phyloP scores from a whole-genome alignment of 2,797 vertebrate genomes.

The Artibeus lituratus region DNA sequence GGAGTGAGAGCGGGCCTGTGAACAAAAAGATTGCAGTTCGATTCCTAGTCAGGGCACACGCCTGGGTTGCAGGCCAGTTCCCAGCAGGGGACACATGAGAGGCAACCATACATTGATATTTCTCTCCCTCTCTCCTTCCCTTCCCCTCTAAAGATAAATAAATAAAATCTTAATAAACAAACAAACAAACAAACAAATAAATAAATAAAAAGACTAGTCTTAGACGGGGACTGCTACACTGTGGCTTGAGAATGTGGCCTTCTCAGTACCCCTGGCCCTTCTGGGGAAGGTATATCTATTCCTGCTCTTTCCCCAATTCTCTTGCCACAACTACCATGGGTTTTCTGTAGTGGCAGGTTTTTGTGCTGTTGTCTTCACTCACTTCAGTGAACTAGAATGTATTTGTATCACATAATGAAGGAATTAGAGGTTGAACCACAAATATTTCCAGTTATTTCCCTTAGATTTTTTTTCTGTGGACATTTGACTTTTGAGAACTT shows the following conservation, averaged over 20 bases:
- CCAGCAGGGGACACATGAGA: too few species aligned
- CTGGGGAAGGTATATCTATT: neutral
- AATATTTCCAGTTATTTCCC: neutral
- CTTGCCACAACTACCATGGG: neutral
- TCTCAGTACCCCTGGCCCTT: neutral
- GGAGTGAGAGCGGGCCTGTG: too few species aligned
- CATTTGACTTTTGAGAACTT: neutral
- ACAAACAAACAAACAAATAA: too few species aligned
- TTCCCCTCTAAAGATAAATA: too few species aligned
- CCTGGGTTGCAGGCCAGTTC: too few species aligned
- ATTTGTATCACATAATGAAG: neutral
- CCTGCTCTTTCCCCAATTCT: neutral
- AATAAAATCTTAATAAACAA: too few species aligned
- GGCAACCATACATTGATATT: too few species aligned
- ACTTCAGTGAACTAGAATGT: neutral
- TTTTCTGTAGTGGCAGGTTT: neutral
- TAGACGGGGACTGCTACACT: neutral
- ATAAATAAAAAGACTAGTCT: neutral
- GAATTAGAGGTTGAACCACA: neutral
- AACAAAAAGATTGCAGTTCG: too few species aligned
- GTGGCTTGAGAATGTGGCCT: neutral
- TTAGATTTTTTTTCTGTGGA: neutral
- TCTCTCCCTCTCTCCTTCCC: too few species aligned
- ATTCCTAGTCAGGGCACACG: too few species aligned
- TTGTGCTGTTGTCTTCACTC: neutral